A percentile compares a stretch with the other conserved stretches of the same genome.
These are phyloP conservation scores for Zenarchopterus dispar DNA, from an alignment of 2,797 vertebrate species.

Conservation along the genomic window DNA sequence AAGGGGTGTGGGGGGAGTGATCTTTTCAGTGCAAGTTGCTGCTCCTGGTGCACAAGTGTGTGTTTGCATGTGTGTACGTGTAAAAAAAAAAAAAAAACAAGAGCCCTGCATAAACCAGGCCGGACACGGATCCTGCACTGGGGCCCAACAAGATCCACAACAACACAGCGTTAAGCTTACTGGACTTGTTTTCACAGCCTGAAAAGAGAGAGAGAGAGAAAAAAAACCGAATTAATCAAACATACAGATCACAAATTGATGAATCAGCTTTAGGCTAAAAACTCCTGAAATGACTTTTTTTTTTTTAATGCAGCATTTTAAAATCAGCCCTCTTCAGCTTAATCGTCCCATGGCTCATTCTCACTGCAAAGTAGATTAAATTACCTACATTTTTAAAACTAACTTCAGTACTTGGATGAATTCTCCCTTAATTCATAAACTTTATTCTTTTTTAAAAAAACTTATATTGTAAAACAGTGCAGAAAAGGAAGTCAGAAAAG, in stretches of 20 bases:
- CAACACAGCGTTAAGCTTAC: constrained; percentile 65
- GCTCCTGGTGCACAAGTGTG: constrained; percentile 71
- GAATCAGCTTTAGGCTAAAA: too few relatives aligned
- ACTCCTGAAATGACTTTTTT: too few relatives aligned
- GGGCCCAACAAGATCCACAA: constrained; percentile 71
- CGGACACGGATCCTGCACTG: constrained; percentile 70
- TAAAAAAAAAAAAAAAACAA: constrained; percentile 21
- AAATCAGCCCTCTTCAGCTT: too few relatives aligned
- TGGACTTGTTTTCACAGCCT: constrained; percentile 34
- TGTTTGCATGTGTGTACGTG: constrained; percentile 62
- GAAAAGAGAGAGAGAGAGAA: constrained; percentile 19
- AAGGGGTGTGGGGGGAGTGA: constrained; percentile 80
- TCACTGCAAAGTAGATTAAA: too few relatives aligned
- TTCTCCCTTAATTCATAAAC: too few relatives aligned
- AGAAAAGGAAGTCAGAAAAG: too few relatives aligned
- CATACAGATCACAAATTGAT: not conserved
- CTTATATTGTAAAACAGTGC: too few relatives aligned
- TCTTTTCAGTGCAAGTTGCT: constrained; percentile 75
- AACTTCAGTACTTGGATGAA: too few relatives aligned
- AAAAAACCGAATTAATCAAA: constrained; percentile 33
- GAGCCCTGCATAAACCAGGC: constrained; percentile 64
- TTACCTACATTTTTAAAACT: too few relatives aligned
- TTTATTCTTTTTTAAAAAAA: too few relatives aligned
- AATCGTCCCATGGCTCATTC: too few relatives aligned
- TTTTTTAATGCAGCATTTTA: too few relatives aligned